A percentile compares a stretch with the other conserved stretches of the same genome.
Conservation (phyloP, 1,140 invertebrate species). For the Temnothorax nylanderi region DNA sequence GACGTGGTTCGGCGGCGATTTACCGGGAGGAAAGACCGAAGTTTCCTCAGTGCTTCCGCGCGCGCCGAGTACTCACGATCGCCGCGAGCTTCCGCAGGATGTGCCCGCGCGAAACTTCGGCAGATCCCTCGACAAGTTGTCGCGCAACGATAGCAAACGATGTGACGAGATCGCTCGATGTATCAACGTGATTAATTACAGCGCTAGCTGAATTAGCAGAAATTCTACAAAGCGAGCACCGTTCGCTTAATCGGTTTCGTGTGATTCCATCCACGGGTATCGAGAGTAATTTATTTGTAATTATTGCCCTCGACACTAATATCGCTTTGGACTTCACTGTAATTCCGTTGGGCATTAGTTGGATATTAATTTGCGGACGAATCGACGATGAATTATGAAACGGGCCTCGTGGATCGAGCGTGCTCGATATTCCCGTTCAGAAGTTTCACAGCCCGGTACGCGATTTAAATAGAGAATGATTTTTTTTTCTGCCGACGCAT, state of each 20-base stretch:
- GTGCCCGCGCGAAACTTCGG: neutral
- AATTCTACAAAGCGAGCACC: neutral
- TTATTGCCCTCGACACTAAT: neutral
- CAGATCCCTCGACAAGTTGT: neutral
- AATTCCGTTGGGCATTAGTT: neutral
- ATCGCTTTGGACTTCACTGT: neutral
- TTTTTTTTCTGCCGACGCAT: neutral
- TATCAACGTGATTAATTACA: neutral
- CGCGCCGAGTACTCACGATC: slow-evolving; percentile 28
- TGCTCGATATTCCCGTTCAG: neutral
- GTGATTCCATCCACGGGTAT: neutral
- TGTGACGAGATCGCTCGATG: neutral
- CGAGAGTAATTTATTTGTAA: neutral
- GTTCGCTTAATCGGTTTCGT: neutral
- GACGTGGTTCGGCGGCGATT: slow-evolving; percentile 31
- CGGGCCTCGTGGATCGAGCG: neutral
- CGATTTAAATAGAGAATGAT: neutral
- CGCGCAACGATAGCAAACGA: neutral
- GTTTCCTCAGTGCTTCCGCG: slow-evolving; percentile 52
- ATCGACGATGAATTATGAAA: slow-evolving; percentile 15
- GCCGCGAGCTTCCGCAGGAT: slow-evolving; percentile 10
- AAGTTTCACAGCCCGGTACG: neutral
- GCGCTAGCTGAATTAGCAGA: neutral
- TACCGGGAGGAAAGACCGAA: slow-evolving; percentile 36
- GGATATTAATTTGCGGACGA: slow-evolving; percentile 11